Base-by-base conservation (phyloP, 2,113 vertebrate species). In the Neomonachus schauinslandi region DNA sequence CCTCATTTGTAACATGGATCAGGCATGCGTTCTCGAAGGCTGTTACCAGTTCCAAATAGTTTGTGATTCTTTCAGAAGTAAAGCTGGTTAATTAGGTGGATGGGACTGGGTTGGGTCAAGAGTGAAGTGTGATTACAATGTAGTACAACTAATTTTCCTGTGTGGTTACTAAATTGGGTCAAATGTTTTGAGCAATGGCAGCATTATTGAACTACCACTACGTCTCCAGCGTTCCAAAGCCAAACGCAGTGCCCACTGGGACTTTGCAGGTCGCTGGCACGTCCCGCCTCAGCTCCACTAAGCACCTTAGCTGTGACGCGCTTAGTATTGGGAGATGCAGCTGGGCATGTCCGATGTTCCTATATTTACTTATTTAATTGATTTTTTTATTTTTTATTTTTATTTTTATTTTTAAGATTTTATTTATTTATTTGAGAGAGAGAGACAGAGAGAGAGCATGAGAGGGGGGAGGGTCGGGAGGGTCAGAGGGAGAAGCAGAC, bases 291-390 rank as follows among this genome's bases (percentile, higher is more conserved):
- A 79, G 81, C n/a, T 19, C 39, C 18, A 55, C 31, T 22, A 1
- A 14, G 2, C 2, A 3, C 1, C 0, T 31, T 12, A 79, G 82
- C 49, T 4, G 67, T 55, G 74, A 74, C 42, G 7, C 36, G 59
- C 42, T 33, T 14, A 36, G 15, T 13, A 55, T n/a, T 28, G 33
- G 74, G 88, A 91, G 67, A 22, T 36, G n/a, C 11, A 39, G 15
- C 39, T 59, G 71, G 65, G 15, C 24, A 2, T 92, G 77, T 9
- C n/a, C 1, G 24, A 89, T 7, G 8, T 26, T 92, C 13, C 42
- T 46, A 31, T 51, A 33, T 31, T 67, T 67, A 67, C 7, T n/a
- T 16, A 67, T n/a, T 67, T 67, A n/a, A 1, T 33, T 33, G n/a
- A n/a, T 67, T 18, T 63, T 65, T 33, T 33, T 53, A 39, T 39